Base-by-base conservation (phyloP, 2,113 vertebrate species). In the Oryzias javanicus region DNA sequence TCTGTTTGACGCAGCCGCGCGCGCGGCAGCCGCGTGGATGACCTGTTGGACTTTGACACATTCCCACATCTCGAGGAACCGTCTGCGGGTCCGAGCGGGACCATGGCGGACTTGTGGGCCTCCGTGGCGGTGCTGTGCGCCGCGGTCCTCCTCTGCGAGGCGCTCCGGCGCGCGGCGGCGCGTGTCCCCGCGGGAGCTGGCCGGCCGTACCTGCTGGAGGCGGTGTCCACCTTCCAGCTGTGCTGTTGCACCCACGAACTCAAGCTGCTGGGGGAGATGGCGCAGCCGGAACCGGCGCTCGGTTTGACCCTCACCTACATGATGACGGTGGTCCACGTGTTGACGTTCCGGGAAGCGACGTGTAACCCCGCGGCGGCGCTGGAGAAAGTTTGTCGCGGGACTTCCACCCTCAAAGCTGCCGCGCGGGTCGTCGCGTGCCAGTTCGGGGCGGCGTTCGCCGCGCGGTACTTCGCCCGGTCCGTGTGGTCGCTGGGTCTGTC, bases 161-260 rank as follows among this genome's bases (percentile, higher is more conserved):
- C 64, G 16, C 0, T 15, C 12, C 86, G 90, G 17, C 55, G 55
- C 13, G 15, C 60, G 0, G 61, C 60, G 0, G 71, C 53, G 25
- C 75, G 71, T 19, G 20, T 75, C 0, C 6, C 51, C 20, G 46
- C 61, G 1, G 54, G 48, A 25, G 59, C 10, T 8, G 60, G 14
- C 13, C 3, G 69, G 51, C 20, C 67, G 24, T 80, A 80, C 64
- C 45, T 86, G 3, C 0, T 88, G 79, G 95, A 96, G 78, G 74
- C 90, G 14, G 70, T 90, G 7, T 90, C 88, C 79, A 94, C 94
- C 50, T 93, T 95, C 72, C 95, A 96, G 90, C 86, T 95, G 0
- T 95, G 94, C 42, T 82, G 89, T 74, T 95, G 94, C 86, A 91
- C 92, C 0, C 92, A 87, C 0, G 94, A 95, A 51, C 92, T 95